phyloP scores from a whole-genome alignment of 2,113 vertebrate species.

The Eonycteris spelaea region DNA sequence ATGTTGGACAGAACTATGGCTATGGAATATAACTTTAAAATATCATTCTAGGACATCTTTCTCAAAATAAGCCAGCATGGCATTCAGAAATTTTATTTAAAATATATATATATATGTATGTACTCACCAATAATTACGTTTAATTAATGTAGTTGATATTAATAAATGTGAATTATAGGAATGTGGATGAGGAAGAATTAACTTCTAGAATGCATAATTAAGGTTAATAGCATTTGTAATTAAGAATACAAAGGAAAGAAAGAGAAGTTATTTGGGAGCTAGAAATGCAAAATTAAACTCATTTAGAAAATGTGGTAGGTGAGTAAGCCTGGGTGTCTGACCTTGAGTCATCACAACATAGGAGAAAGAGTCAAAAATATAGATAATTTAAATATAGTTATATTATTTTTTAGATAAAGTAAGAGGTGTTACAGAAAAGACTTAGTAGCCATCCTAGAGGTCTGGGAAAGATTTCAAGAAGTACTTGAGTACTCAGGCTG shows the following conservation, averaged over 20 bases:
- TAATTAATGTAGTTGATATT: not conserved
- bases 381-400: not conserved
- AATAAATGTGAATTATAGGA: not conserved
- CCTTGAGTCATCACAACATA: not conserved
- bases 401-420: not conserved
- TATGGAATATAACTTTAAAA: not conserved
- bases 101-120: not conserved
- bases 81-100: not conserved
- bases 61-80: not conserved
- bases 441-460: not conserved
- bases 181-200: not conserved
- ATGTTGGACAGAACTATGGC: not conserved
- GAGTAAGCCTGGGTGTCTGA: not conserved
- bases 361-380: not conserved
- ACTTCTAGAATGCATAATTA: not conserved
- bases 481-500: not conserved
- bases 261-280: not conserved
- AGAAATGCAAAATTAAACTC: not conserved
- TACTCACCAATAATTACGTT: not conserved
- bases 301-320: not conserved
- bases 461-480: not conserved
- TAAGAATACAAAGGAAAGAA: not conserved
- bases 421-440: not conserved
- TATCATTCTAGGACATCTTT: not conserved
- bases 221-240: not conserved